A percentile compares a stretch with the other conserved stretches of the same genome.
phyloP scores from a whole-genome alignment of 2,888 invertebrate genomes.

The Noctua comes region DNA sequence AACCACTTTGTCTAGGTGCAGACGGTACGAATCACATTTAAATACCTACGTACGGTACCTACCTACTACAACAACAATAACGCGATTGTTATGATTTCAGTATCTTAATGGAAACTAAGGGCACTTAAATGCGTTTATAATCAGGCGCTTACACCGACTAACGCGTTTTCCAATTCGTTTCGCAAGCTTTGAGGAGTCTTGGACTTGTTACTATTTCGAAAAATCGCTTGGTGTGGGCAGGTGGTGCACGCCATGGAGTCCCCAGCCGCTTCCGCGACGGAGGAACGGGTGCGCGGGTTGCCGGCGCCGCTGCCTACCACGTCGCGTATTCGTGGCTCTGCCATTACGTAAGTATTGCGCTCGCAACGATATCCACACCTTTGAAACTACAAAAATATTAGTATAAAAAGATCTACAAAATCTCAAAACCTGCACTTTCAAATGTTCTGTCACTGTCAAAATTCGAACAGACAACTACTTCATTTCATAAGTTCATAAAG shows the following conservation, averaged over 20 bases:
- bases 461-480: conserved; percentile 1
- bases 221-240: conserved; percentile 60
- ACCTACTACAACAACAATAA: not conserved
- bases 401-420: conserved; percentile 75
- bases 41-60: not conserved
- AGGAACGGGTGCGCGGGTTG: conserved; percentile 42
- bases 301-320: conserved; percentile 54
- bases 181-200: conserved; percentile 82
- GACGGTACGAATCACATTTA: not conserved
- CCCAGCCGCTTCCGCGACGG: conserved; percentile 64
- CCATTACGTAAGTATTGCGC: conserved; percentile 66
- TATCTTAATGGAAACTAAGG: not conserved
- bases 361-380: conserved; percentile 49
- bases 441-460: conserved; percentile 69
- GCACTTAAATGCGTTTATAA: conserved; percentile 9
- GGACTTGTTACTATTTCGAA: conserved; percentile 74
- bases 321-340: conserved; percentile 71
- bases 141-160: conserved; percentile 80
- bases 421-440: conserved; percentile 73
- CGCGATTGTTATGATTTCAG: not conserved
- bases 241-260: conserved; percentile 57
- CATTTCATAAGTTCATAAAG: too few species aligned
- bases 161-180: conserved; percentile 84
- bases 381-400: conserved; percentile 69
- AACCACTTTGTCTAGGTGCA: not conserved